A percentile compares a stretch with the other conserved stretches of the same genome.
Conservation (phyloP, 2,797 vertebrate genomes). For the Rhinogobio ventralis region DNA sequence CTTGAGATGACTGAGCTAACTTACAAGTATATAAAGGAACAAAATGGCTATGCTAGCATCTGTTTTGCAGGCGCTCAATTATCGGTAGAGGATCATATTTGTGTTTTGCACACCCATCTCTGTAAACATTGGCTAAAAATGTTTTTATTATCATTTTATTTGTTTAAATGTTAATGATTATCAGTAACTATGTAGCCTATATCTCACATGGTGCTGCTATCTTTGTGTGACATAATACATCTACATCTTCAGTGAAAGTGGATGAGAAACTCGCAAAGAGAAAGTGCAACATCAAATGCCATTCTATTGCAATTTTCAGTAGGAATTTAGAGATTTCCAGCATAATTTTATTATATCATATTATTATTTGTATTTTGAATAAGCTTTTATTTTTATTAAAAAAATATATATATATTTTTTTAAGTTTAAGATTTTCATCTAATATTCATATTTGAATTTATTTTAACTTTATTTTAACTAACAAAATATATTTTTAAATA, state of each 20-base stretch:
- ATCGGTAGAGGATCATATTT: background rate
- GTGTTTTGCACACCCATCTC: background rate
- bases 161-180: slow-evolving; percentile 17
- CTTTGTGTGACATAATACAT: background rate
- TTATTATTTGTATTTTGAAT: background rate
- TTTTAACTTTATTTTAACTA: background rate
- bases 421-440: background rate
- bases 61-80: background rate
- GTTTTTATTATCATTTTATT: slow-evolving; percentile 3
- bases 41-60: background rate
- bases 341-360: background rate
- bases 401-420: background rate
- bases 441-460: background rate
- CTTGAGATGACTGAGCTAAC: background rate
- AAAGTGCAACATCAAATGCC: background rate
- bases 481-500: background rate
- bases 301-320: background rate
- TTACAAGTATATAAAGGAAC: background rate
- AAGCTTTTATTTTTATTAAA: background rate
- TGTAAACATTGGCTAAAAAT: slow-evolving; percentile 2
- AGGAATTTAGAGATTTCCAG: background rate
- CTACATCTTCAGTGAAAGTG: background rate
- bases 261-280: background rate
- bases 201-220: background rate
- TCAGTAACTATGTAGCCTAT: background rate